Evolutionary conservation across 2,888 invertebrate genomes (phyloP).

Genomic region (Cryptocephalus moraei): DNA sequence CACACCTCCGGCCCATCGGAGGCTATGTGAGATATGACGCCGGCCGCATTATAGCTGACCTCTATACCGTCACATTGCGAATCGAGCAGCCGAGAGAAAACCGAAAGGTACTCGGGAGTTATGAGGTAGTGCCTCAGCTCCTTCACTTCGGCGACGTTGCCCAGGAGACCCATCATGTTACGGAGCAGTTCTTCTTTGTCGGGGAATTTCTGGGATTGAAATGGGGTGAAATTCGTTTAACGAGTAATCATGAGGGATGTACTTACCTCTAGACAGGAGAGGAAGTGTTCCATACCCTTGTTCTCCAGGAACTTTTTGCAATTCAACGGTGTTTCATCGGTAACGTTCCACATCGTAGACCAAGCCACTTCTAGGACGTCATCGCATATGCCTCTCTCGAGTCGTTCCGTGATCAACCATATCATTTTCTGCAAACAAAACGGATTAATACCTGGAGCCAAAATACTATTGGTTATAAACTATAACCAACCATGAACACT

Average conservation of each 20-base stretch:
- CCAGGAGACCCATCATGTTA: slow-evolving; percentile 96
- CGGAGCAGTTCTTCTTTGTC: slow-evolving; percentile 82
- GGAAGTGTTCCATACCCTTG: slow-evolving; percentile 83
- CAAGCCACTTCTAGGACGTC: slow-evolving; percentile 96
- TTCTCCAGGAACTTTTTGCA: slow-evolving; percentile 83
- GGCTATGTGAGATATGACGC: slow-evolving; percentile 90
- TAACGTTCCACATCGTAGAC: slow-evolving; percentile 99
- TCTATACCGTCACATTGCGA: slow-evolving; percentile 90
- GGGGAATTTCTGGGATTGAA: slow-evolving; percentile 64
- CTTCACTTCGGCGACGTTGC: slow-evolving; percentile 93
- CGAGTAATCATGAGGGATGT: background rate
- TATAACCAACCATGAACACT: no score
- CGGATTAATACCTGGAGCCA: background rate
- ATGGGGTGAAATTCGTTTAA: no score
- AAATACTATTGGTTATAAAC: background rate
- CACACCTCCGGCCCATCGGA: slow-evolving; percentile 81
- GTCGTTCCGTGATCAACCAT: slow-evolving; percentile 71
- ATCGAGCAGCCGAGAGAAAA: slow-evolving; percentile 78
- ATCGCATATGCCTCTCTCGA: slow-evolving; percentile 71
- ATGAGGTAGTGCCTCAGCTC: slow-evolving; percentile 72
- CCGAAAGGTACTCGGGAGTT: slow-evolving; percentile 71
- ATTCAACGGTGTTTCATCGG: slow-evolving; percentile 92
- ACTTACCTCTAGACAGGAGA: slow-evolving; percentile 71
- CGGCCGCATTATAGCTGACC: slow-evolving; percentile 90
- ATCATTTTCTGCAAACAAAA: slow-evolving; percentile 65